These are phyloP conservation scores for Gymnoscopelus microlampas DNA, from an alignment of 2,797 vertebrate species.

Conservation along the genomic window DNA sequence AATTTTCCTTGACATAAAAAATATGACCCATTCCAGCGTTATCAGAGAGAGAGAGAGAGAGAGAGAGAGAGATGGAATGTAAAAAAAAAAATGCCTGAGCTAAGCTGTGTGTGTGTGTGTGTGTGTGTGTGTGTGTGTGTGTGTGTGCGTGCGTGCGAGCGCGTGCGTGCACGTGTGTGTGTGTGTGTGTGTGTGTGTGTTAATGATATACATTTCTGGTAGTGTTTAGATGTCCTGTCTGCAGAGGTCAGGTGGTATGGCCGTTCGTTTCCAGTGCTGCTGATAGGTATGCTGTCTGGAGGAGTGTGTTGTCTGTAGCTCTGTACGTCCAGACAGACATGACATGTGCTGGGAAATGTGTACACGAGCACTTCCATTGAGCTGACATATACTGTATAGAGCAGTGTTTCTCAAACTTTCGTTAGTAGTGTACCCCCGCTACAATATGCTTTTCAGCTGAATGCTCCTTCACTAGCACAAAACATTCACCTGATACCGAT, in stretches of 20 bases:
- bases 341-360: conserved; percentile 16
- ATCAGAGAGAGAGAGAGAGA: conserved; percentile 57
- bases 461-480: too few species aligned
- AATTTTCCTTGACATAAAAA: too few species aligned
- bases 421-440: too few species aligned
- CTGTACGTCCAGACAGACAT: conserved; percentile 29
- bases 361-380: conserved; percentile 28
- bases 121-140: background rate
- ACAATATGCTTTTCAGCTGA: too few species aligned
- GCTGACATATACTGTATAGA: conserved; percentile 10
- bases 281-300: conserved; percentile 60
- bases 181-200: background rate
- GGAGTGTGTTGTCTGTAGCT: conserved; percentile 52
- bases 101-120: background rate
- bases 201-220: conserved; percentile 62
- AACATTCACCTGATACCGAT: too few species aligned
- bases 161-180: background rate
- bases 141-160: background rate
- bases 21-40: background rate
- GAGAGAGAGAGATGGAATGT: conserved; percentile 44
- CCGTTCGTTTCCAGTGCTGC: conserved; percentile 63
- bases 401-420: too few species aligned
- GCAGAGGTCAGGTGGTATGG: conserved; percentile 65
- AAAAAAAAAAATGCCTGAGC: conserved; percentile 13
- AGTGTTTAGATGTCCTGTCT: conserved; percentile 75